These are phyloP conservation scores for Dendropsophus ebraccatus DNA, from an alignment of 2,113 vertebrate genomes.

Conservation along the genomic window DNA sequence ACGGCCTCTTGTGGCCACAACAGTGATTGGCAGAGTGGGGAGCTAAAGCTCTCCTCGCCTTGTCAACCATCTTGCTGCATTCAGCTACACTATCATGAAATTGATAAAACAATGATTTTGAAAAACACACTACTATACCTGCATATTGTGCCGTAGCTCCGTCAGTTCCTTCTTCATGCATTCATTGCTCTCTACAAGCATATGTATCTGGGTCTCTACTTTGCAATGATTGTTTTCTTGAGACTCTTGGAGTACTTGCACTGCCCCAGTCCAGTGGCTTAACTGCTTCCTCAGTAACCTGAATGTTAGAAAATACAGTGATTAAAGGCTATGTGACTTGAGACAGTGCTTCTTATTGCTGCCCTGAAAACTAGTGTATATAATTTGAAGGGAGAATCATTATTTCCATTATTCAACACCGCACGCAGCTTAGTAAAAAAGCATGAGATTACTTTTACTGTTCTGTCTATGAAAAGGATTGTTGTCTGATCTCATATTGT, in stretches of 20 bases:
- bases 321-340: neutral
- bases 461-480: neutral
- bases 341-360: neutral
- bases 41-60: too few species aligned
- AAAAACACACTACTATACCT: constrained; percentile 62
- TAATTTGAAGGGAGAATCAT: neutral
- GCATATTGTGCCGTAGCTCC: constrained; percentile 67
- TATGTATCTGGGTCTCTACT: constrained; percentile 78
- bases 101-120: too few species aligned
- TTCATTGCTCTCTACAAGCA: constrained; percentile 71
- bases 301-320: constrained; percentile 45
- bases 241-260: constrained; percentile 72
- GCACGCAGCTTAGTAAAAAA: neutral
- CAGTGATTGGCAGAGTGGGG: too few species aligned
- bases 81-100: too few species aligned
- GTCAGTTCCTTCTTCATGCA: constrained; percentile 71
- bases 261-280: constrained; percentile 69
- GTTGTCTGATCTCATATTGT: constrained; percentile 10
- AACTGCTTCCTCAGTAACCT: constrained; percentile 81
- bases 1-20: too few species aligned
- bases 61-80: too few species aligned
- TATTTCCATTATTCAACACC: constrained; percentile 1
- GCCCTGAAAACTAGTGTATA: neutral
- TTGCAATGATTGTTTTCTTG: constrained; percentile 75
- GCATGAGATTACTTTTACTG: constrained; percentile 22